phyloP scores from a whole-genome alignment of 30 jellyfish, hydroid and myxozoan genomes.

The Phacellophora camtschatica region DNA sequence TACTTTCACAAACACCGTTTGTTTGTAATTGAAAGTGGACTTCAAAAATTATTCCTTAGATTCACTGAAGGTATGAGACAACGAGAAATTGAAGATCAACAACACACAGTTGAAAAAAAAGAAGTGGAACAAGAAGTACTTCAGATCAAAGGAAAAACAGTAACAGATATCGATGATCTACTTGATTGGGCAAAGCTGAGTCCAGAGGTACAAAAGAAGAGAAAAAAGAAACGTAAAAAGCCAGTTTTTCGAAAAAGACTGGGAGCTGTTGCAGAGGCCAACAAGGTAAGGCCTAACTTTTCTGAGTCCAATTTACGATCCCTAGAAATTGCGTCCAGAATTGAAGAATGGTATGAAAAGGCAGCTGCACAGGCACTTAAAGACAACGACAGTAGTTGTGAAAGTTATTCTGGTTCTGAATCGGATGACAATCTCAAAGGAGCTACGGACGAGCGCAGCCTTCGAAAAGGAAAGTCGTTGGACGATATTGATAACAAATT shows the following conservation, averaged over 20 bases:
- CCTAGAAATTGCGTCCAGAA: slow-evolving; percentile 18
- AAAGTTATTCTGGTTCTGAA: slow-evolving; percentile 56
- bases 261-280: neutral
- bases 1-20: too few relatives aligned
- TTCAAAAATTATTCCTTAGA: too few relatives aligned
- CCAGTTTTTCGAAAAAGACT: slow-evolving; percentile 5
- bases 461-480: slow-evolving; percentile 30
- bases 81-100: too few relatives aligned
- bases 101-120: too few relatives aligned
- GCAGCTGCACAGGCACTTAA: slow-evolving; percentile 44
- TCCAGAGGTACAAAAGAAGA: neutral
- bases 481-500: slow-evolving; percentile 31
- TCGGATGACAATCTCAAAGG: slow-evolving; percentile 13
- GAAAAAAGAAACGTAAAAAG: slow-evolving; percentile 40
- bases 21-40: too few relatives aligned
- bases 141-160: slow-evolving; percentile 1
- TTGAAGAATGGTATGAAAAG: slow-evolving; percentile 52
- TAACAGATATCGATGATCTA: slow-evolving; percentile 40
- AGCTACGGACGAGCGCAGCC: neutral
- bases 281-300: neutral
- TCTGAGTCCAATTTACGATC: slow-evolving; percentile 46
- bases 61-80: slow-evolving; percentile 39
- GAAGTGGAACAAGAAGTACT: slow-evolving; percentile 38
- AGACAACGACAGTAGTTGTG: slow-evolving; percentile 13
- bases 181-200: slow-evolving; percentile 54